Evolutionary conservation across 2,888 invertebrate species (phyloP), one percentile per base, ranked within the genome.

Genomic region (Biston betularia): DNA sequence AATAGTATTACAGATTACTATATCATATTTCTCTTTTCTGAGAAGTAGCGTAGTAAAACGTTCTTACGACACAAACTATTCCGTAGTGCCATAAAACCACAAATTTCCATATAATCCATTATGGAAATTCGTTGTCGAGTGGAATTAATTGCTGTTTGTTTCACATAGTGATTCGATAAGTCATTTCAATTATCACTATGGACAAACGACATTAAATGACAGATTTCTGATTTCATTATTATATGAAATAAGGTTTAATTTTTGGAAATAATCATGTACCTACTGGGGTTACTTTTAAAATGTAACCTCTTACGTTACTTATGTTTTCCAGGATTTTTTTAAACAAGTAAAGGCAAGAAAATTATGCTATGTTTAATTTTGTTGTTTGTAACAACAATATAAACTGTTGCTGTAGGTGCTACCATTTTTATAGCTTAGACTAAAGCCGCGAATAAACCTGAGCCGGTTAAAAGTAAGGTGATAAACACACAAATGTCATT

Each of bases 111-210:
- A 54, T 45, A 61, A 54, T 45, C 46, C 52, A 65, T 69, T 63
- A 68, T 72, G 62, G 59, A 70, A 70, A 70, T 72, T 56, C 55
- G 33, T 49, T 62, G 65, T 65, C 67, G 42, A 61, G 34, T 45
- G 44, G 61, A 55, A 71, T 71, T 71, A 70, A 71, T 73, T 73
- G 68, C 63, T 63, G 62, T 69, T 67, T 67, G 63, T 58, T 62
- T 58, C 63, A 58, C 63, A 49, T 52, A 48, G 58, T 46, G 60
- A 69, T 69, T 56, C 62, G 52, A 72, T 68, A 67, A 70, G 69
- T 65, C 61, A 69, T 69, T 73, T 68, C 65, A 69, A 72, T 69
- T 67, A 63, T 63, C 40, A 15, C 34, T 15, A 10, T 50, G 33
- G 33, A 24, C 33, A 55, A 55, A 38, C 48, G n/a, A 44, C 34